Percentiles rank a stretch among this genome's conserved stretches.
phyloP scores from a whole-genome alignment of 2,888 invertebrate genomes.

The Petrolisthes manimaculis region DNA sequence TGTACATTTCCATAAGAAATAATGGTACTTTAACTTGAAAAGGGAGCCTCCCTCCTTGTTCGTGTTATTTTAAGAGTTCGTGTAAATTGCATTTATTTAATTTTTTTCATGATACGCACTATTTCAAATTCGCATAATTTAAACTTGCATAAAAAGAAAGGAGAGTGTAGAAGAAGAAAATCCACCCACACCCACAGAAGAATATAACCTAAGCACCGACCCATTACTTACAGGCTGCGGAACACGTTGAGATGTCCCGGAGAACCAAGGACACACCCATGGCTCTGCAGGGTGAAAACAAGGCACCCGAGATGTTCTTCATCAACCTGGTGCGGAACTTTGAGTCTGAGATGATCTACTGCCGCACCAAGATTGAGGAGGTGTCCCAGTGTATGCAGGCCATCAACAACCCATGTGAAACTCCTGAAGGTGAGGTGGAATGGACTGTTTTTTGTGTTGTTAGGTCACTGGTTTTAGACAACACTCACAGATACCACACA shows the following conservation, averaged over 20 bases:
- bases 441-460: neutral
- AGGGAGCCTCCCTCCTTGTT: too few relatives aligned
- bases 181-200: too few relatives aligned
- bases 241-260: conserved; percentile 64
- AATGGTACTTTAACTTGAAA: too few relatives aligned
- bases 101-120: too few relatives aligned
- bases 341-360: conserved; percentile 61
- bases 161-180: too few relatives aligned
- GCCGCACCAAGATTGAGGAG: conserved; percentile 63
- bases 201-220: neutral
- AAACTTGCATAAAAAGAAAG: too few relatives aligned
- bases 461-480: neutral
- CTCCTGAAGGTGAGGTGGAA: conserved; percentile 42
- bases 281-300: conserved; percentile 63
- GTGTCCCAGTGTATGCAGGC: conserved; percentile 61
- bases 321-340: conserved; percentile 54
- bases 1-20: too few relatives aligned
- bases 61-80: too few relatives aligned
- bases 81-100: too few relatives aligned
- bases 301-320: conserved; percentile 63
- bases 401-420: conserved; percentile 45
- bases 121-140: too few relatives aligned
- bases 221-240: conserved; percentile 52
- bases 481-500: neutral
- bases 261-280: conserved; percentile 63